Evolutionary conservation across 2,888 invertebrate species (phyloP).

Genomic region (Lysandra bellargus): DNA sequence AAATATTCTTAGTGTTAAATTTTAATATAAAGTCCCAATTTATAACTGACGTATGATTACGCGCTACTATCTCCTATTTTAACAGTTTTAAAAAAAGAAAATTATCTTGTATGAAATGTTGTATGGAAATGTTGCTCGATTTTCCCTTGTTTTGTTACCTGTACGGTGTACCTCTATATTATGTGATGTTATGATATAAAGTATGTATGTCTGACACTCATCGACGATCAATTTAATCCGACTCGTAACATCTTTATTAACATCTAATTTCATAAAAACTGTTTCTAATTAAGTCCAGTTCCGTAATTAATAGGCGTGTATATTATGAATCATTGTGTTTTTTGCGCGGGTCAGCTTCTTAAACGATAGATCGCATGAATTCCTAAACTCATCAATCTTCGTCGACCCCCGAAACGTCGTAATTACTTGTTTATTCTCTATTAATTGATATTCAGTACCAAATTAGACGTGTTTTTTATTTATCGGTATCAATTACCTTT

Average conservation of each 20-base stretch:
- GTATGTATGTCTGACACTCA: neutral
- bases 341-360: conserved; percentile 38
- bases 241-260: conserved; percentile 23
- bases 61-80: too few relatives aligned
- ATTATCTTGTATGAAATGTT: too few relatives aligned
- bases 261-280: conserved; percentile 35
- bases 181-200: neutral
- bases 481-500: conserved; percentile 35
- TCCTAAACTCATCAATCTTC: conserved; percentile 62
- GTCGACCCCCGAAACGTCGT: conserved; percentile 48
- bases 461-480: conserved; percentile 34
- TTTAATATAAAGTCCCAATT: neutral
- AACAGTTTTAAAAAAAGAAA: too few relatives aligned
- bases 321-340: conserved; percentile 40
- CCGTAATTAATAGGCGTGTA: conserved; percentile 38
- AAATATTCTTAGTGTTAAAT: neutral
- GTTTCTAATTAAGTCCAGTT: conserved; percentile 35
- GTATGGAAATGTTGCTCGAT: neutral
- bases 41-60: too few relatives aligned
- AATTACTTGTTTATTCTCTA: conserved; percentile 59
- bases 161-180: neutral
- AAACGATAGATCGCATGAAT: conserved; percentile 48
- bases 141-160: neutral
- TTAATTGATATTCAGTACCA: conserved; percentile 54
- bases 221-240: conserved; percentile 18